Evolutionary conservation across 1,140 invertebrate species (phyloP), one percentile per base, ranked within the genome.

Genomic region (Coenobita brevimanus): DNA sequence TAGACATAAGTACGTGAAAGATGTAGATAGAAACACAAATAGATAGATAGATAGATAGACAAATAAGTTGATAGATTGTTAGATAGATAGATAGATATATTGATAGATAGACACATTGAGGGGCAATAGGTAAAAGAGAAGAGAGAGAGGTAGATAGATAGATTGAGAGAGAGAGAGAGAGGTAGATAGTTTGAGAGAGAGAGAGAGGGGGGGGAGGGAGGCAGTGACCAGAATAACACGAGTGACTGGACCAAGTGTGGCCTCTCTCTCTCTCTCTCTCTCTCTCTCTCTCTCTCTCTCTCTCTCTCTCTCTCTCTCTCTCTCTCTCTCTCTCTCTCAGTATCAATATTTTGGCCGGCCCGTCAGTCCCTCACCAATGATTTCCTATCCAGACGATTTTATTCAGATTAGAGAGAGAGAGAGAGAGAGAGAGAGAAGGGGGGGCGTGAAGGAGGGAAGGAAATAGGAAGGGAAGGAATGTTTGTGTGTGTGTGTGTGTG

Each of bases 161-260:
- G 71, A 33, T 27, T 3, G 21, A 2, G 30, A 75, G 24, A 75
- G 71, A 41, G 46, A 50, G 46, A 50, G 46, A 50, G 46, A 50
- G 46, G 6, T 6, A 50, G 46, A 17, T 6, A 8, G 46, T 6
- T 8, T 17, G 17, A 17, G 46, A 17, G 17, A 17, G 46, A 21
- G 21, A 36, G 41, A 33, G 36, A 15, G 36, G 17, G 33, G 71
- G 41, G 10, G 15, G 21, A 2, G 3, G 21, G 38, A 38, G 21
- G 13, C 24, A 33, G 73, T 76, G 38, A 46, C 73, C 73, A 38
- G 15, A 24, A 76, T 46, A 76, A 38, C 46, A 76, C 73, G 38
- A 43, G 33, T 6, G 38, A 76, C 33, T 24, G 38, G 30, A 38
- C 73, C 46, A 38, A 76, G 38, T 76, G 30, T 21, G 6, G 17